Evolutionary conservation across 2,113 vertebrate species (phyloP), one percentile per base, ranked within the genome.

Genomic region (Glaucidium brasilianum): DNA sequence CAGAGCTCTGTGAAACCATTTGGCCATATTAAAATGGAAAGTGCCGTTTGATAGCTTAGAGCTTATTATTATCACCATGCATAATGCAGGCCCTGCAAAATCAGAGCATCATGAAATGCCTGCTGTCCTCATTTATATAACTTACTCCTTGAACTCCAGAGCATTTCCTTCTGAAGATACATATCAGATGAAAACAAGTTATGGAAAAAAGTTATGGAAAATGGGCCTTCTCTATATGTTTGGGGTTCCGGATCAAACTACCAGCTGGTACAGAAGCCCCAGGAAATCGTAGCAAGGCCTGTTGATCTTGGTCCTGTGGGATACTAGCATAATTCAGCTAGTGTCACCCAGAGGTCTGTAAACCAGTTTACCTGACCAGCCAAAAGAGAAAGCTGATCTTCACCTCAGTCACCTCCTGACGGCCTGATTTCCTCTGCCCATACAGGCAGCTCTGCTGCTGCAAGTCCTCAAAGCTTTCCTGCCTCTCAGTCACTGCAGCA

Each of bases 21-120:
- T 85, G 52, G 27, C 35, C 37, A 53, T 78, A 87, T 90, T 91
- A 91, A 93, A 94, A 92, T 64, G 30, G 35, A 91, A 91, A 91
- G 19, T 1, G 8, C 49, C 63, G 35, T 72, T 88, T 82, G 85
- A 90, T 90, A 94, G n/a, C 67, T 88, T 85, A 73, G 11, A 85
- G 58, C 20, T 96, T 88, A 12, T 85, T 95, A 72, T 76, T 75
- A 87, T 85, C 78, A 58, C 29, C 37, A 59, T 66, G 32, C 22
- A 82, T 76, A 93, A 90, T 62, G 23, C 39, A 92, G 58, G 52
- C 39, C 62, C 35, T 45, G 77, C 25, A 88, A 94, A 93, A 82
- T 55, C 53, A 69, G 67, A 90, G 43, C 78, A 69, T 76, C 26
- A 16, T 67, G 75, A 90, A 95, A 83, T 35, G 41, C 59, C 41